These are phyloP conservation scores for Uloborus plumipes DNA, from an alignment of 2,888 invertebrate genomes.

Conservation along the genomic window DNA sequence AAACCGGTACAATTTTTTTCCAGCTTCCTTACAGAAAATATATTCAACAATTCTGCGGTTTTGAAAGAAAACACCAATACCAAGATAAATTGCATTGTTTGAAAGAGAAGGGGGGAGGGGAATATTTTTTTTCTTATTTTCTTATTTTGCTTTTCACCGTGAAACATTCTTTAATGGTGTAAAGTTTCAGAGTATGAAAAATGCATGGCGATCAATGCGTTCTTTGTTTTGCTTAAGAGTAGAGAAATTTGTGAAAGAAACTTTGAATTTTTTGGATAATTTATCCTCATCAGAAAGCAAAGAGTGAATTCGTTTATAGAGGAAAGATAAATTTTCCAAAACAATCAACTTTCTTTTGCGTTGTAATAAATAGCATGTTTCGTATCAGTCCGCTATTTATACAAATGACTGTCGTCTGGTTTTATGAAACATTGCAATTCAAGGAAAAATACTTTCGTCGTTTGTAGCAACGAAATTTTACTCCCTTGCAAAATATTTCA, in stretches of 20 bases:
- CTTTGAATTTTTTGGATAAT: constrained; percentile 10
- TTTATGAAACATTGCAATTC: no score
- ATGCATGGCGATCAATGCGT: constrained; percentile 3
- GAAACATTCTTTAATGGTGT: constrained; percentile 42
- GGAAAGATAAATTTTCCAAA: no score
- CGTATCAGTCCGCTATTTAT: no score
- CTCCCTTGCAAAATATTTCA: no score
- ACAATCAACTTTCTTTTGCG: no score
- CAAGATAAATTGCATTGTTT: constrained; percentile 35
- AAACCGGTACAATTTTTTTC: constrained; percentile 8
- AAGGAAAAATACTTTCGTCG: no score
- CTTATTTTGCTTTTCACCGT: constrained; percentile 23
- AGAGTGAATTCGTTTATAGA: no score
- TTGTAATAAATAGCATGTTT: no score
- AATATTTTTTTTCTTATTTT: constrained; percentile 1
- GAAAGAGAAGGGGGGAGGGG: neutral
- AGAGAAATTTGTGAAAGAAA: constrained; percentile 14
- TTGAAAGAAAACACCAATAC: constrained; percentile 23
- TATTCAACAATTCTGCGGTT: constrained; percentile 21
- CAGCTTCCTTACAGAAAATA: constrained; percentile 2
- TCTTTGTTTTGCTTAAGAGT: constrained; percentile 20
- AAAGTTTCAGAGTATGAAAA: constrained; percentile 32
- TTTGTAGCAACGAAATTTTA: no score
- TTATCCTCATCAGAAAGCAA: no score
- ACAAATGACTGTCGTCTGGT: no score